phyloP scores from a whole-genome alignment of 2,797 vertebrate species.

The Crypturellus tataupa region DNA sequence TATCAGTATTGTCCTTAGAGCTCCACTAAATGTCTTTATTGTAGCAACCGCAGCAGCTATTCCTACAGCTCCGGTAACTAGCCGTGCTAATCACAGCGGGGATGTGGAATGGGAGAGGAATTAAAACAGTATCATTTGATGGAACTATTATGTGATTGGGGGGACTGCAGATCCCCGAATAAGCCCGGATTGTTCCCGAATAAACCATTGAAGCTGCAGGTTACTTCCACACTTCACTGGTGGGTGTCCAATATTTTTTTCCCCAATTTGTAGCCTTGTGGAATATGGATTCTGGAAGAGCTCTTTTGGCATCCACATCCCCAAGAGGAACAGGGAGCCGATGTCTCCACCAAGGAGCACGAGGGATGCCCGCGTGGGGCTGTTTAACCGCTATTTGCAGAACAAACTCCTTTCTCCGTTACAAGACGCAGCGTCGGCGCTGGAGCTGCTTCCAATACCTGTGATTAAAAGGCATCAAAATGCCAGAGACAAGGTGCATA shows the following conservation, averaged over 20 bases:
- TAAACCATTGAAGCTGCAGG: conserved; percentile 78
- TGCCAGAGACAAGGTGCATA: background rate
- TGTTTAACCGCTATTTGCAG: background rate
- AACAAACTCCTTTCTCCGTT: background rate
- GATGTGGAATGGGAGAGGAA: conserved; percentile 71
- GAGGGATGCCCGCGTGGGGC: fast-evolving
- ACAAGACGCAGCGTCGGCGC: fast-evolving
- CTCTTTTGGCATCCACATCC: background rate
- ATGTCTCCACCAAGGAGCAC: background rate
- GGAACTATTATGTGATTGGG: conserved; percentile 65
- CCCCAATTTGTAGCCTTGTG: conserved; percentile 25
- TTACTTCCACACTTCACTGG: conserved; percentile 80
- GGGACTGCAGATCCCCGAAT: conserved; percentile 54
- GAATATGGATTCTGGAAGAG: background rate
- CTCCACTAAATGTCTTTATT: conserved; percentile 52
- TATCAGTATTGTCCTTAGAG: conserved; percentile 40
- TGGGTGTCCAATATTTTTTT: conserved; percentile 64
- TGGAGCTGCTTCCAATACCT: background rate
- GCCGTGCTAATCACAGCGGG: conserved; percentile 74
- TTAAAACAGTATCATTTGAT: conserved; percentile 74
- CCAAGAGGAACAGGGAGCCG: background rate
- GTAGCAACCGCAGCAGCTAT: conserved; percentile 52
- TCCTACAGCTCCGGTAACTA: conserved; percentile 73
- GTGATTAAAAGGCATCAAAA: background rate
- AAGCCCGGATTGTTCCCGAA: conserved; percentile 60